Conservation (phyloP, 2,888 invertebrate species). For the Anticlea derivata region DNA sequence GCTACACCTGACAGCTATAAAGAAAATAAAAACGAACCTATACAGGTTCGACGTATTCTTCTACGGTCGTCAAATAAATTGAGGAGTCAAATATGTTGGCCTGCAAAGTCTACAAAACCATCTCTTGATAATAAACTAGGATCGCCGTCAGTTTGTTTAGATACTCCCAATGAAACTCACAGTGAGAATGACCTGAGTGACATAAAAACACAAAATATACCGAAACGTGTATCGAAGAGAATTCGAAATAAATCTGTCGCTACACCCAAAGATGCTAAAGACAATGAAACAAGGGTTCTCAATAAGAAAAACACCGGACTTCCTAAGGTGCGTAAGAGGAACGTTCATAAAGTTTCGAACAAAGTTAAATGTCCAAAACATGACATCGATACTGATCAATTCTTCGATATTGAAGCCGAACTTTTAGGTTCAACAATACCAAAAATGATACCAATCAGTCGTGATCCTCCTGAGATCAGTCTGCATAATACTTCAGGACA, state of each 20-base stretch:
- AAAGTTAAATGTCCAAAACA: neutral
- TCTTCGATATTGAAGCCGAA: slow-evolving; percentile 48
- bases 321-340: neutral
- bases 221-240: slow-evolving; percentile 29
- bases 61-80: slow-evolving; percentile 56
- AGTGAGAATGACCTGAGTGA: slow-evolving; percentile 7
- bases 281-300: slow-evolving; percentile 2
- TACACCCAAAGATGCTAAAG: slow-evolving; percentile 3
- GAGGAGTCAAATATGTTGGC: slow-evolving; percentile 19
- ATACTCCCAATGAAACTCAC: slow-evolving; percentile 3
- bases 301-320: slow-evolving; percentile 1
- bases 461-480: neutral
- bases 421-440: slow-evolving; percentile 46
- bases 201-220: slow-evolving; percentile 6
- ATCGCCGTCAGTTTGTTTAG: neutral
- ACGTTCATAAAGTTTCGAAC: neutral
- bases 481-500: neutral
- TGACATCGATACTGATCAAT: neutral
- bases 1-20: slow-evolving; percentile 37
- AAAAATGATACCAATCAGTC: slow-evolving; percentile 24
- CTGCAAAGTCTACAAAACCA: slow-evolving; percentile 13
- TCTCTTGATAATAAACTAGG: slow-evolving; percentile 28
- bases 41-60: slow-evolving; percentile 46
- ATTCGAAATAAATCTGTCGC: slow-evolving; percentile 24
- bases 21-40: slow-evolving; percentile 44